Evolutionary conservation across 2,113 vertebrate species (phyloP).

Genomic region (Rhagologus leucostigma): DNA sequence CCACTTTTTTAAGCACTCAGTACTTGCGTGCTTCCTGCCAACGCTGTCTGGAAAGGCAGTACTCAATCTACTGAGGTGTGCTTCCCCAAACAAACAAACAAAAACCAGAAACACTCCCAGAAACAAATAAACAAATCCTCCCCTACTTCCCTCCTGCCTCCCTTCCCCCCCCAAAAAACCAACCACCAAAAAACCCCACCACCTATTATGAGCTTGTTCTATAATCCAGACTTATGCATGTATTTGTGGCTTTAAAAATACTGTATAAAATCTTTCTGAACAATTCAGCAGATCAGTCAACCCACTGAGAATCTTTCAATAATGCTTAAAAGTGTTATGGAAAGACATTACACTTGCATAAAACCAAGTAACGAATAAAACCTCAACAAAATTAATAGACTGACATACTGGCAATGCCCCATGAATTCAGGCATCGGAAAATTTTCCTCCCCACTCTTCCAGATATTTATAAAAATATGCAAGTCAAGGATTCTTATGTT

Average conservation of each 20-base stretch:
- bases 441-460: not conserved
- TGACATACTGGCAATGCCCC: not conserved
- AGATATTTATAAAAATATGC: not conserved
- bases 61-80: not conserved
- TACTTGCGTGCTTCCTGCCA: not conserved
- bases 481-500: not conserved
- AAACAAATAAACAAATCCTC: not conserved
- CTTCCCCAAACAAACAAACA: not conserved
- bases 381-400: not conserved
- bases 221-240: not conserved
- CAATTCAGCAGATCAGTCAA: not conserved
- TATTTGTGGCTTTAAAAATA: not conserved
- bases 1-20: fast-evolving
- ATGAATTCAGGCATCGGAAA: not conserved
- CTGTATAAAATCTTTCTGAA: not conserved
- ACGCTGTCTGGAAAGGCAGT: not conserved
- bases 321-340: not conserved
- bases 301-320: not conserved
- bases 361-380: not conserved
- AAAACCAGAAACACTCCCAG: not conserved
- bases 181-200: not conserved
- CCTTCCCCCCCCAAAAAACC: fast-evolving
- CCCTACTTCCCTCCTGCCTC: not conserved
- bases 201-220: not conserved
- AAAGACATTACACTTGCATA: not conserved